Conservation (phyloP, 2,797 vertebrate genomes). For the Onychomys leucogaster region DNA sequence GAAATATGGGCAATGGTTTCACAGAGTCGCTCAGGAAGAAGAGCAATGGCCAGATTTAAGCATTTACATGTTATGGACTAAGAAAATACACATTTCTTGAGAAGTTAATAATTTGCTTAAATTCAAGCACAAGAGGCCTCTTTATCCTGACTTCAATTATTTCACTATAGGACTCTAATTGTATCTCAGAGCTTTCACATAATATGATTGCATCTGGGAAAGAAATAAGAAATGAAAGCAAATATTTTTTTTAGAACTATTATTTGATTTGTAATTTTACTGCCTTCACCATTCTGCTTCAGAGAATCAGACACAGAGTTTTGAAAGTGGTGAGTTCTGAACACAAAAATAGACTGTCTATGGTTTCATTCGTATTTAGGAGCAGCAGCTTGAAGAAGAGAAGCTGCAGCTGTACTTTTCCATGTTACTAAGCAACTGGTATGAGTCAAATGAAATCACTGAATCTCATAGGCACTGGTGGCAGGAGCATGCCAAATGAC, state of each 20-base stretch:
- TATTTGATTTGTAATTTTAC: conserved; percentile 82
- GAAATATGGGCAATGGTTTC: background rate
- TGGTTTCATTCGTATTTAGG: conserved; percentile 84
- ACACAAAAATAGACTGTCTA: conserved; percentile 83
- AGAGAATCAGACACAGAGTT: conserved; percentile 78
- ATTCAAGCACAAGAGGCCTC: background rate
- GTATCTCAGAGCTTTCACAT: conserved; percentile 72
- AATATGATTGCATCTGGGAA: conserved; percentile 64
- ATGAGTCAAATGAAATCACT: conserved; percentile 75
- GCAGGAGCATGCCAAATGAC: conserved; percentile 53
- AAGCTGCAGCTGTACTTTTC: conserved; percentile 80
- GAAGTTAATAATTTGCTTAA: conserved; percentile 25
- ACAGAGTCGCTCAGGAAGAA: background rate
- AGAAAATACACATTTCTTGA: background rate
- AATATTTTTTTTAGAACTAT: conserved; percentile 76
- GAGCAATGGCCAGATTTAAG: background rate
- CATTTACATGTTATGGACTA: background rate
- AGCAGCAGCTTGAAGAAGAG: conserved; percentile 81
- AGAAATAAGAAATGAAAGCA: conserved; percentile 10
- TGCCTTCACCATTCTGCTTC: conserved; percentile 83
- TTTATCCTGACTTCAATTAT: background rate
- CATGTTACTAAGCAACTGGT: conserved; percentile 88
- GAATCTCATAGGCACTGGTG: conserved; percentile 54
- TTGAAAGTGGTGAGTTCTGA: conserved; percentile 83
- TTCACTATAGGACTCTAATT: background rate